Evolutionary conservation across 2,797 vertebrate species (phyloP), one percentile per base, ranked within the genome.

Genomic region (Anas georgica): DNA sequence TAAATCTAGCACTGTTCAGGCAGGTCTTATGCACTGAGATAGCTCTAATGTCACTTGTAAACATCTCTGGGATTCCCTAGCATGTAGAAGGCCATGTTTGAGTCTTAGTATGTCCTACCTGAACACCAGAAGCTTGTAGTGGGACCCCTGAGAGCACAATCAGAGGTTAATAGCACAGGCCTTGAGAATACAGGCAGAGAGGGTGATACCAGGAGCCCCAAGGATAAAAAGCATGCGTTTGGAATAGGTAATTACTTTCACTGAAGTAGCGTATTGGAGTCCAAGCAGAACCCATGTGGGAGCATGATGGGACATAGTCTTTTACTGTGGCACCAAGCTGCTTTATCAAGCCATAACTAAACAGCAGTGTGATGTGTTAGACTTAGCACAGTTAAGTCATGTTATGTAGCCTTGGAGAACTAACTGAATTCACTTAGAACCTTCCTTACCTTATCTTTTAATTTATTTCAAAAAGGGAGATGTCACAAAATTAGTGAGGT

Each of bases 381-480:
- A 25, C 10, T 29, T 72, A n/a, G 17, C 52, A 60, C 37, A 33
- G 56, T 0, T 48, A 83, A 77, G 6, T 45, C 11, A 9, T 43
- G 7, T 55, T 55, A 18, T 48, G 1, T 63, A 6, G 87, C 88
- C 77, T 54, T 54, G 54, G 83, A 86, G 46, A 89, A 7, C 46
- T 73, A 28, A 86, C 56, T 70, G 43, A n/a, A 37, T 76, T 86
- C 48, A 52, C 22, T 59, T 10, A 45, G 17, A 45, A 20, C 43
- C 43, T 45, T 45, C 43, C 43, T 45, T 45, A 45, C 43, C 18
- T 45, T 18, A 20, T 45, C 43, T 45, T 45, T 45, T 45, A 45
- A 45, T 45, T 95, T 45, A 11, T 86, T 91, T 64, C 83, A 86
- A 62, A 83, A 81, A 33, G 18, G 48, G 7, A 33, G 17, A 56